Percentiles rank a stretch among this genome's conserved stretches.
Evolutionary conservation across 2,888 invertebrate species (phyloP).

Genomic region (Aplocera efformata): DNA sequence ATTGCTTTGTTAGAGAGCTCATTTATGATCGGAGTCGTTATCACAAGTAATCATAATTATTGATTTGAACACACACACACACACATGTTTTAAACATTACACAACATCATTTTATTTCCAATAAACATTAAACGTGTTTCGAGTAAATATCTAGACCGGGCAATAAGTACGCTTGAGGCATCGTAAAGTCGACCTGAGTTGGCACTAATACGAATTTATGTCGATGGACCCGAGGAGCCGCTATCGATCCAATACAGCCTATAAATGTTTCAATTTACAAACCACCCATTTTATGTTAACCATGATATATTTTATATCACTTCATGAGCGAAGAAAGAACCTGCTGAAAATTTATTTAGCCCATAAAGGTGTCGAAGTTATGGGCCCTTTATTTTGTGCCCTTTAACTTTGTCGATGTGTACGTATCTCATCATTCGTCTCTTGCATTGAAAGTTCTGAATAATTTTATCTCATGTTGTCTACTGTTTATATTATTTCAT

Average conservation of each 20-base stretch:
- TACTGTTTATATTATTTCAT: too few species aligned
- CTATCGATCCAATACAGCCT: conserved; percentile 65
- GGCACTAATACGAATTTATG: conserved; percentile 79
- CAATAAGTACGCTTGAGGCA: conserved; percentile 69
- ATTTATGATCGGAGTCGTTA: conserved; percentile 4
- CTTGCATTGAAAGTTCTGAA: not conserved
- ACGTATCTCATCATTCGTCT: conserved; percentile 14
- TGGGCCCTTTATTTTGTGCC: conserved; percentile 19
- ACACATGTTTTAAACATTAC: conserved; percentile 22
- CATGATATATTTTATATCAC: conserved; percentile 37
- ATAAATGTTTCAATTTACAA: conserved; percentile 73
- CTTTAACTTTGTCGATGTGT: conserved; percentile 16
- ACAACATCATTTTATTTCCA: conserved; percentile 43
- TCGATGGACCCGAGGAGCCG: conserved; percentile 62
- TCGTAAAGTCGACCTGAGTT: conserved; percentile 77
- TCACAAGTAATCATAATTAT: not conserved
- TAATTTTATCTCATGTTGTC: too few species aligned
- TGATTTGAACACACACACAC: not conserved
- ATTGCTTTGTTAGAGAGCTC: conserved; percentile 3
- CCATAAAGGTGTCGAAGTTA: conserved; percentile 23
- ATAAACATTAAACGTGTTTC: conserved; percentile 53
- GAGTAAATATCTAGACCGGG: conserved; percentile 57
- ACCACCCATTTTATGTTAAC: conserved; percentile 49
- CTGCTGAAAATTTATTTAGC: conserved; percentile 21
- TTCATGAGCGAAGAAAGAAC: conserved; percentile 28